Evolutionary conservation across 1,140 invertebrate species (phyloP).

Genomic region (Leptopilina clavipes): DNA sequence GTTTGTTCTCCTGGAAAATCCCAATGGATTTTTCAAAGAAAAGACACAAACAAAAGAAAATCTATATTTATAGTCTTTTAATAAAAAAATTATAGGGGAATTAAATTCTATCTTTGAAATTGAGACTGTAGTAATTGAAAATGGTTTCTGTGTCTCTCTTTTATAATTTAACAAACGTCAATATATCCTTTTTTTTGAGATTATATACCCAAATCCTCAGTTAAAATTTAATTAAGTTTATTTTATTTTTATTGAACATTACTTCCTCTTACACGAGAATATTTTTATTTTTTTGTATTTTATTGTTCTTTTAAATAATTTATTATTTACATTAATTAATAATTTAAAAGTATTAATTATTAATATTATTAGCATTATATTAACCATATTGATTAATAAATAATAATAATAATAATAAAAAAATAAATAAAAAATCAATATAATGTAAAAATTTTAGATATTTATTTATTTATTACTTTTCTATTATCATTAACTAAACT

Average conservation of each 20-base stretch:
- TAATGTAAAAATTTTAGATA: too few relatives aligned
- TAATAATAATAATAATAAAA: too few relatives aligned
- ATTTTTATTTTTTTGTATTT: not conserved
- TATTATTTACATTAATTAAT: too few relatives aligned
- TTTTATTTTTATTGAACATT: not conserved
- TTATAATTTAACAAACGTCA: constrained; percentile 9
- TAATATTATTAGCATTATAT: too few relatives aligned
- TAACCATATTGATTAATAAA: too few relatives aligned
- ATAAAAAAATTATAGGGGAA: constrained; percentile 7
- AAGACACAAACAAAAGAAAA: not conserved
- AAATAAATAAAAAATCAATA: too few relatives aligned
- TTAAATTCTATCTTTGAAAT: not conserved
- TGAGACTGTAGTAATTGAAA: constrained; percentile 9
- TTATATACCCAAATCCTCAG: constrained; percentile 2
- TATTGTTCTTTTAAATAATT: not conserved
- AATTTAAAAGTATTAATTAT: too few relatives aligned
- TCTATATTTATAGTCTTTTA: constrained; percentile 1
- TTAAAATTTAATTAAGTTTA: not conserved
- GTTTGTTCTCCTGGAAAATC: constrained; percentile 19
- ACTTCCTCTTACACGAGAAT: too few relatives aligned
- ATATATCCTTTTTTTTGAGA: constrained; percentile 3
- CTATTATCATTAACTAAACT: too few relatives aligned
- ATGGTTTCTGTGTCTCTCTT: constrained; percentile 1
- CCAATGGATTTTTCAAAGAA: constrained; percentile 10
- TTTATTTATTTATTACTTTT: too few relatives aligned